phyloP scores from a whole-genome alignment of 2,113 vertebrate genomes.

The Peromyscus polionotus region DNA sequence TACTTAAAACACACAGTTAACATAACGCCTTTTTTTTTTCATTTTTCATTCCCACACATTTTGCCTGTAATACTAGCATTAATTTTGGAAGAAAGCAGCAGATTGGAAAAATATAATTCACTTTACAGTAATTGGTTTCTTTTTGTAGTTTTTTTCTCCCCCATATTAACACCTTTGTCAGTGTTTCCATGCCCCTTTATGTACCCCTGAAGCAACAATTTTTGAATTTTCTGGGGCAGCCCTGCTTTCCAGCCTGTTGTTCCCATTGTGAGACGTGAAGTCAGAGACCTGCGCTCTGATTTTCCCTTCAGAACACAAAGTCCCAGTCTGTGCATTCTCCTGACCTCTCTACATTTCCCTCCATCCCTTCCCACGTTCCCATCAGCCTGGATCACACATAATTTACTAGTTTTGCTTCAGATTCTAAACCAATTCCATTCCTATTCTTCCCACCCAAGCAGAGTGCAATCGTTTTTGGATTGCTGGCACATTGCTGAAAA shows the following conservation, averaged over 20 bases:
- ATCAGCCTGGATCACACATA: background rate
- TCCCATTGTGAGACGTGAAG: background rate
- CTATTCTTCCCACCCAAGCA: constrained; percentile 48
- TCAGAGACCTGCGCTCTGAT: background rate
- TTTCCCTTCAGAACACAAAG: background rate
- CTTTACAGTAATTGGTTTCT: constrained; percentile 68
- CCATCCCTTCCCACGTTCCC: background rate
- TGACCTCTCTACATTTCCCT: background rate
- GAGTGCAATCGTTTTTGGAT: constrained; percentile 57
- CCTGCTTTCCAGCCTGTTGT: background rate
- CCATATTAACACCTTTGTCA: constrained; percentile 49
- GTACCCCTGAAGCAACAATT: background rate
- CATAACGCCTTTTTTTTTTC: constrained; percentile 28
- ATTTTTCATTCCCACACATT: constrained; percentile 40
- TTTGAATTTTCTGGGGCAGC: constrained; percentile 47
- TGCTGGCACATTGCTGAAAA: constrained; percentile 48
- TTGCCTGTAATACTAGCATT: constrained; percentile 50
- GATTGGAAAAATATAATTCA: constrained; percentile 66
- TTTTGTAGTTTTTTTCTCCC: constrained; percentile 56
- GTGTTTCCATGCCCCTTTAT: constrained; percentile 17
- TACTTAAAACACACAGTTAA: constrained; percentile 61
- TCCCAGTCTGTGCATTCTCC: background rate
- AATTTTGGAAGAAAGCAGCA: constrained; percentile 57
- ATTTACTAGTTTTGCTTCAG: constrained; percentile 46
- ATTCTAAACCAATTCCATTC: constrained; percentile 56